These are phyloP conservation scores for Tachyglossus aculeatus DNA, from an alignment of 2,797 vertebrate species.

Conservation along the genomic window DNA sequence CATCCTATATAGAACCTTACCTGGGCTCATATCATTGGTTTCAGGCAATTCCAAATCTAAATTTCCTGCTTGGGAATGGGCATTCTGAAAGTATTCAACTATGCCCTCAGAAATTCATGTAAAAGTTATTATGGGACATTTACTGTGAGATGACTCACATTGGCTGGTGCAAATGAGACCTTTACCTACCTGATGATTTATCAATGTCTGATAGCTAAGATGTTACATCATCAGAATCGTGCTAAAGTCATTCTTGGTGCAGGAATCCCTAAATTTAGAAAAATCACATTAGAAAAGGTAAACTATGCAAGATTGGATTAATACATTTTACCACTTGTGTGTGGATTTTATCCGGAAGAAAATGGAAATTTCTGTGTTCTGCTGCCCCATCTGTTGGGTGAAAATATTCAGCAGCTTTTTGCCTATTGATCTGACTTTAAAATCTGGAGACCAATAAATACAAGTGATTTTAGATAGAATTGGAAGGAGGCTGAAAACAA, in stretches of 20 bases:
- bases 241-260: too few species aligned
- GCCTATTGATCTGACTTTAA: too few species aligned
- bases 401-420: too few species aligned
- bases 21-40: neutral
- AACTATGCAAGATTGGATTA: neutral
- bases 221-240: neutral
- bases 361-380: too few species aligned
- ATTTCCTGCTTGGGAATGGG: neutral
- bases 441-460: too few species aligned
- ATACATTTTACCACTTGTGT: too few species aligned
- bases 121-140: neutral
- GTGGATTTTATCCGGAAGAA: too few species aligned
- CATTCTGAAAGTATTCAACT: neutral
- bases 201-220: neutral
- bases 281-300: neutral
- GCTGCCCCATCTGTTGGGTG: too few species aligned
- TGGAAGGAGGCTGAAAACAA: too few species aligned
- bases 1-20: neutral
- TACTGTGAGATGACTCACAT: neutral
- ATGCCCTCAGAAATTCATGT: too few species aligned
- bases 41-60: neutral
- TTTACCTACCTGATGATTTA: neutral
- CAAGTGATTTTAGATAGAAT: too few species aligned
- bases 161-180: neutral
- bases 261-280: too few species aligned